phyloP scores from a whole-genome alignment of 2,797 vertebrate species.

The Emydoidea blandingii region DNA sequence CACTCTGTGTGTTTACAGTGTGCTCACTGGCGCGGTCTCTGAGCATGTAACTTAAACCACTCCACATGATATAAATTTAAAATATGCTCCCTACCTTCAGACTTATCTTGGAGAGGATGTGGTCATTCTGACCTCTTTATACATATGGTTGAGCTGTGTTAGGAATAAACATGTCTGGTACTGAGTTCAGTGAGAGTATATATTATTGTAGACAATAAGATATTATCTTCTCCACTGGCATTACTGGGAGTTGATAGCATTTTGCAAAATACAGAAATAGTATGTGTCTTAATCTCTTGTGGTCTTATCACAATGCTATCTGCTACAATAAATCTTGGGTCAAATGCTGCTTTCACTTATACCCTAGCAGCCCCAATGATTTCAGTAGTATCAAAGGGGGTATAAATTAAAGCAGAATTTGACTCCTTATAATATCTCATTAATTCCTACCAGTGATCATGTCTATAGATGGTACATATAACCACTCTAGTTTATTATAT shows the following conservation, averaged over 20 bases:
- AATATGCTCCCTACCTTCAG: neutral
- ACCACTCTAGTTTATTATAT: slow-evolving; percentile 3
- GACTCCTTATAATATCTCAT: neutral
- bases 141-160: slow-evolving; percentile 21
- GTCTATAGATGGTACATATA: neutral
- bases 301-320: slow-evolving; percentile 32
- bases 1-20: neutral
- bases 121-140: slow-evolving; percentile 44
- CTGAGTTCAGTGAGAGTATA: slow-evolving; percentile 49
- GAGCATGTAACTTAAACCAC: slow-evolving; percentile 9
- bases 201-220: slow-evolving; percentile 48
- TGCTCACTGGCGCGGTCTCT: neutral
- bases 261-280: slow-evolving; percentile 51
- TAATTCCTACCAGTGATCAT: neutral
- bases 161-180: slow-evolving; percentile 58
- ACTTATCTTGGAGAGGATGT: slow-evolving; percentile 40
- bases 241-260: slow-evolving; percentile 27
- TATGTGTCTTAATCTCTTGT: slow-evolving; percentile 36
- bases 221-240: slow-evolving; percentile 40
- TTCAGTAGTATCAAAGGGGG: neutral
- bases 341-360: slow-evolving; percentile 33
- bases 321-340: slow-evolving; percentile 23
- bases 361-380: slow-evolving; percentile 3
- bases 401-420: slow-evolving; percentile 13
- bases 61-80: neutral